Base-by-base conservation (phyloP, 2,888 invertebrate genomes). In the Drosophila koepferae region DNA sequence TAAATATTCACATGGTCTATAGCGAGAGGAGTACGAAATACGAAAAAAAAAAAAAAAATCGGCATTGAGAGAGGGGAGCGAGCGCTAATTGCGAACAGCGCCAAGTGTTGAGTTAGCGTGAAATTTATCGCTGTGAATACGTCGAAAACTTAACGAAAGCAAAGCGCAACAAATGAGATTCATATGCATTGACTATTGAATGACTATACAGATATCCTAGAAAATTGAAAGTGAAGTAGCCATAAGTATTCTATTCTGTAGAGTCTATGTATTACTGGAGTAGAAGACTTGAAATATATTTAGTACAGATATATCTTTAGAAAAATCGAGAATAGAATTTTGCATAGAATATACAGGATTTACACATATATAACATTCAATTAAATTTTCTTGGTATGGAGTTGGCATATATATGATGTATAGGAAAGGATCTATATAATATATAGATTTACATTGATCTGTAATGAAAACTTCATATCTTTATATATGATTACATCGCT, bases 101-200 rank as follows among this genome's bases (percentile, higher is more conserved):
- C 16, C 80, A 88, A 90, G 82, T 90, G 85, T 80, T 74, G 89
- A 90, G 82, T 82, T 90, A 72, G 90, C 90, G 85, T 90, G 74
- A 90, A 90, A 88, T 85, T 85, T 89, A 85, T 85, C 70, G 66
- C 66, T 58, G 60, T 64, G 56, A 61, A 80, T 53, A 61, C 31
- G 54, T 31, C 34, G 53, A 49, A 72, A 61, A 54, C 40, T 20
- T 56, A 63, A 62, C 43, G 43, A 54, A 71, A 51, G 34, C 38
- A 66, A 72, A 63, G 59, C 51, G 16, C 40, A 63, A 20, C 23
- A 67, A 59, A 70, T 59, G 64, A 67, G 62, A 54, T 60, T 38
- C 6, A n/a, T n/a, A 6, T 12, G 9, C 9, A 20, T 0, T 2
- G 4, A 23, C 28, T 18, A 9, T 16, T 31, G 59, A 12, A 34